Conservation (phyloP, 1,140 invertebrate species). For the Drosophila sechellia region DNA sequence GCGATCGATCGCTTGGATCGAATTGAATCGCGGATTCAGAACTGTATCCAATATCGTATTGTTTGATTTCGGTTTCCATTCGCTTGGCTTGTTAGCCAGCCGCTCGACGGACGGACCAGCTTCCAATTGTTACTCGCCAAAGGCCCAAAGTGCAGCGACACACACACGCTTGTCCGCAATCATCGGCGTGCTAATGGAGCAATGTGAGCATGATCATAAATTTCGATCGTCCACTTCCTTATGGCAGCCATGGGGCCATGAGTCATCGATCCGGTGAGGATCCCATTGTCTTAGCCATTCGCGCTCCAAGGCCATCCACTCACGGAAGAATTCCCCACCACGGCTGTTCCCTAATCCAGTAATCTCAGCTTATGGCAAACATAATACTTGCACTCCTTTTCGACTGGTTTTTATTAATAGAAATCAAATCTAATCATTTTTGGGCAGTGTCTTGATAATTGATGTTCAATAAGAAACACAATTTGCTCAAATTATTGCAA, state of each 20-base stretch:
- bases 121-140: constrained; percentile 33
- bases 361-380: not conserved
- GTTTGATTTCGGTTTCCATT: constrained; percentile 40
- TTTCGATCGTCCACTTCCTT: constrained; percentile 60
- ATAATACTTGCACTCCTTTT: not conserved
- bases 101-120: not conserved
- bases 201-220: constrained; percentile 69
- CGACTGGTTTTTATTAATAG: not conserved
- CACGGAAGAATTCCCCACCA: constrained; percentile 9
- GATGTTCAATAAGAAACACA: too few species aligned
- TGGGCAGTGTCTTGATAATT: too few species aligned
- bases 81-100: constrained; percentile 1
- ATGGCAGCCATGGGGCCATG: constrained; percentile 32
- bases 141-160: constrained; percentile 45
- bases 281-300: constrained; percentile 27
- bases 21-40: constrained; percentile 45
- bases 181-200: constrained; percentile 59
- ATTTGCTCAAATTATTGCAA: too few species aligned
- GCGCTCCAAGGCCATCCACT: constrained; percentile 10
- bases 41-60: constrained; percentile 58
- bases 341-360: not conserved
- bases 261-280: constrained; percentile 47
- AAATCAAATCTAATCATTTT: not conserved
- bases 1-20: constrained; percentile 23
- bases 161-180: constrained; percentile 52